These are phyloP conservation scores for Cenopis cana DNA, from an alignment of 2,888 invertebrate species.

Conservation along the genomic window DNA sequence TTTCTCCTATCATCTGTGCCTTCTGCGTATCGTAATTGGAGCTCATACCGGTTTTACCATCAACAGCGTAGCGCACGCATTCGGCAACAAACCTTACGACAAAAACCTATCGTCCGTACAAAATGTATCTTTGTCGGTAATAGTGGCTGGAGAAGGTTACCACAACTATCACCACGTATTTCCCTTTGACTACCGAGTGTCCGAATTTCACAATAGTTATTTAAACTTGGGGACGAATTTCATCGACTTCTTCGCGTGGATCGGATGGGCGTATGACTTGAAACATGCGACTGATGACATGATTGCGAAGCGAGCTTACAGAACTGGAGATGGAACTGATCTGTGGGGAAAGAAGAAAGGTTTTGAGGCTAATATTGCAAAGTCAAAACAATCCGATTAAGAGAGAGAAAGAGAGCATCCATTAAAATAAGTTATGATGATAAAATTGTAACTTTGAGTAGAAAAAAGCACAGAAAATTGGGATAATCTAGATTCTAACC, in stretches of 20 bases:
- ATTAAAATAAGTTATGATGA: no score
- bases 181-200: not conserved
- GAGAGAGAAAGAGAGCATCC: no score
- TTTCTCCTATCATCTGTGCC: not conserved
- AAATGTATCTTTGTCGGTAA: not conserved
- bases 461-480: no score
- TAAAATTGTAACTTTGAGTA: no score
- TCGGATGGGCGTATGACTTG: not conserved
- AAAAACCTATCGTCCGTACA: not conserved
- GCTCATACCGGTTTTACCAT: not conserved
- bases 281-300: not conserved
- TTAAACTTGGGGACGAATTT: not conserved
- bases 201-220: not conserved
- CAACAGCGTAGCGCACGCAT: not conserved
- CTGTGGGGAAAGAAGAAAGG: not conserved
- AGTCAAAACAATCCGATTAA: no score
- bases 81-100: constrained; percentile 5
- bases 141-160: not conserved
- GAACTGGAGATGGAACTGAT: not conserved
- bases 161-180: constrained; percentile 4
- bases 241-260: not conserved
- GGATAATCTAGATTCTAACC: no score
- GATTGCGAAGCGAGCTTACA: not conserved
- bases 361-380: no score
- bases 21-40: not conserved